Percentiles rank a stretch among this genome's conserved stretches.
Evolutionary conservation across 1,140 invertebrate genomes (phyloP).

Genomic region (Nebria ingens): DNA sequence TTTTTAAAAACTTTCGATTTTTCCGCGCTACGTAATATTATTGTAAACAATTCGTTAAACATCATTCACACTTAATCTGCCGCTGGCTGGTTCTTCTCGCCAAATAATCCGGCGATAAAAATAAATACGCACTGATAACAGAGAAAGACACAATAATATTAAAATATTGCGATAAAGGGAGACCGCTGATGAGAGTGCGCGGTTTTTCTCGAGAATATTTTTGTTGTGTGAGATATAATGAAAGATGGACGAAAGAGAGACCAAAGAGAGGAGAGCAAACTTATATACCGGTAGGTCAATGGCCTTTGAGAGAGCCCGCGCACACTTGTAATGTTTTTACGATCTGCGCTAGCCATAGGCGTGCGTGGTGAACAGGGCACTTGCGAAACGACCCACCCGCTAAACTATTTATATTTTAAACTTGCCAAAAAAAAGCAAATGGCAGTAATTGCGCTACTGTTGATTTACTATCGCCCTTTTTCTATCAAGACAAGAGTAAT

Average conservation of each 20-base stretch:
- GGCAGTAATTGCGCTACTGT: too few species aligned
- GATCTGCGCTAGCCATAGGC: not conserved
- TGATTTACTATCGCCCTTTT: too few species aligned
- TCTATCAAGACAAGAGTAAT: too few species aligned
- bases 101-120: not conserved
- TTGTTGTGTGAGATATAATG: too few species aligned
- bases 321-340: not conserved
- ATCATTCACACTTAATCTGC: not conserved
- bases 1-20: not conserved
- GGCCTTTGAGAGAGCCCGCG: not conserved
- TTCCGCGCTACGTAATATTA: not conserved
- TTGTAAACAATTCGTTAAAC: not conserved
- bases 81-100: not conserved
- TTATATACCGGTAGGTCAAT: not conserved
- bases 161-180: too few species aligned
- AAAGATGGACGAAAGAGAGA: too few species aligned
- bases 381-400: too few species aligned
- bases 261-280: too few species aligned
- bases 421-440: too few species aligned
- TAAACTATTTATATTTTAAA: too few species aligned
- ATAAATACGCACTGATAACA: not conserved
- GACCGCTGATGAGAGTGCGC: too few species aligned
- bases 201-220: not conserved
- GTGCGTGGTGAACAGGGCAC: not conserved
- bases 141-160: too few species aligned